phyloP scores from a whole-genome alignment of 2,113 vertebrate genomes.

The Xiphias gladius region DNA sequence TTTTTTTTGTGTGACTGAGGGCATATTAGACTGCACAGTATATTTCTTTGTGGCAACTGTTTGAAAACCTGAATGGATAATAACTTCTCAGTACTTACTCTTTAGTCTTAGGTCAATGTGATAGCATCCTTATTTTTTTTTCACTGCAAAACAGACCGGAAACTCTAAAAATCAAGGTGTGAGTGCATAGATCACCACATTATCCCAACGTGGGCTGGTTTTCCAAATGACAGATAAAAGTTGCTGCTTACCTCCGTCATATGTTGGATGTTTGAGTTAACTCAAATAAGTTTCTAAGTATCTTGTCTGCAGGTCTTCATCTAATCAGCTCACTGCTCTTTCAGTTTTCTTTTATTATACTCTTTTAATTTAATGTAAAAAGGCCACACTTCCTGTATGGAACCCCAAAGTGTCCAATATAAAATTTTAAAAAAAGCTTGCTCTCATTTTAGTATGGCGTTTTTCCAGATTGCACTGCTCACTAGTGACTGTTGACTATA shows the following conservation, averaged over 20 bases:
- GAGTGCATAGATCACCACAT: not conserved
- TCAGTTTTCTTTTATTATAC: not conserved
- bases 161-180: not conserved
- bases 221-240: not conserved
- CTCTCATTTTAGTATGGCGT: too few relatives aligned
- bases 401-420: too few relatives aligned
- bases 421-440: too few relatives aligned
- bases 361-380: not conserved
- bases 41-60: not conserved
- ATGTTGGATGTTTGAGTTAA: not conserved
- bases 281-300: not conserved
- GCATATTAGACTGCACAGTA: not conserved
- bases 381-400: too few relatives aligned
- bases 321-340: not conserved
- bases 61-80: constrained; percentile 1
- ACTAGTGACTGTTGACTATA: too few relatives aligned
- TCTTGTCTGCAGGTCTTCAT: not conserved
- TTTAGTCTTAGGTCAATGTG: not conserved
- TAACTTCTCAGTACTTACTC: not conserved
- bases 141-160: not conserved
- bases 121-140: not conserved
- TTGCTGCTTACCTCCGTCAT: not conserved
- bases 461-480: too few relatives aligned
- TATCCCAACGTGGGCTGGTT: not conserved
- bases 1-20: not conserved